Percentiles rank a stretch among this genome's conserved stretches.
These are phyloP conservation scores for Spongia lamella DNA, from an alignment of 37 sponge, comb jelly and placozoan species.

Conservation along the genomic window DNA sequence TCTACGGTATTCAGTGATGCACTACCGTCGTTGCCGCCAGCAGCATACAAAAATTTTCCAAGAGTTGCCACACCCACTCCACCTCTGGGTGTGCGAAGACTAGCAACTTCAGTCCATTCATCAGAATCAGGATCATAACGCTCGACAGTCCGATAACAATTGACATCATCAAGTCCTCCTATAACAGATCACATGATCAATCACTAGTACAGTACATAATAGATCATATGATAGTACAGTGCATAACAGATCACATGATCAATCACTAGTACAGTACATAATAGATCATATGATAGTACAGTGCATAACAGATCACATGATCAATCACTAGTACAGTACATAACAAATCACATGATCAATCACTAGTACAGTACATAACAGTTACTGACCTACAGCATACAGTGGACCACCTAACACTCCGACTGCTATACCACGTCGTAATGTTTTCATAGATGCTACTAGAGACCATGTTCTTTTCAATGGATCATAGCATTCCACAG, in stretches of 20 bases:
- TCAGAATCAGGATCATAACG: constrained; percentile 79
- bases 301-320: not conserved
- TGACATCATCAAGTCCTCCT: constrained; percentile 90
- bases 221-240: too few relatives aligned
- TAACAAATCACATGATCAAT: not conserved
- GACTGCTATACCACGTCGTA: constrained; percentile 88
- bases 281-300: too few relatives aligned
- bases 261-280: too few relatives aligned
- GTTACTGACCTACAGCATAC: constrained; percentile 81
- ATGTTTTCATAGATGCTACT: constrained; percentile 73
- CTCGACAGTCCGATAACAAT: constrained; percentile 85
- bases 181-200: not conserved
- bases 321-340: not conserved
- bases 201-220: too few relatives aligned
- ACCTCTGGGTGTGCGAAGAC: constrained; percentile 73
- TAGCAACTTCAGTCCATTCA: constrained; percentile 80
- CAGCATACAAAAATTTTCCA: constrained; percentile 78
- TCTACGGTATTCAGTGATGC: constrained; percentile 82
- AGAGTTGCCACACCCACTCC: constrained; percentile 87
- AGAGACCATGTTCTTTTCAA: constrained; percentile 60
- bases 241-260: not conserved
- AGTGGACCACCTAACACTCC: constrained; percentile 81
- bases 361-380: not conserved
- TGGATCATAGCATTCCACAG: constrained; percentile 86
- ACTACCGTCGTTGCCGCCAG: constrained; percentile 87